phyloP scores from a whole-genome alignment of 2,113 vertebrate species.

The Peromyscus californicus region DNA sequence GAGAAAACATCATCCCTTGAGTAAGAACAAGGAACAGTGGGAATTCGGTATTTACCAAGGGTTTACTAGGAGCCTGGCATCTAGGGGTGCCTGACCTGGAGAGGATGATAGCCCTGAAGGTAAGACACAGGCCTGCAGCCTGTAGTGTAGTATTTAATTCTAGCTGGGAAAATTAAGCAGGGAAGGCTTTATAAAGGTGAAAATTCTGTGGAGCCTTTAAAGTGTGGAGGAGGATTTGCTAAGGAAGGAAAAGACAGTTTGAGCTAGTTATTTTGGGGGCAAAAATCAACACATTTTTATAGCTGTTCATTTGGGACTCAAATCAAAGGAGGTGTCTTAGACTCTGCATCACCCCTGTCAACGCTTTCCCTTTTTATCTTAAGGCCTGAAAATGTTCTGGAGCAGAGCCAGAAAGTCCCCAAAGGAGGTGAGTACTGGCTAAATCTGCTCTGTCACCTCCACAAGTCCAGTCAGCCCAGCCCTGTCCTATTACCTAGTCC shows the following conservation, averaged over 20 bases:
- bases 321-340: constrained; percentile 35
- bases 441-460: constrained; percentile 80
- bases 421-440: constrained; percentile 37
- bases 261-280: constrained; percentile 62
- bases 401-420: constrained; percentile 53
- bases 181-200: constrained; percentile 33
- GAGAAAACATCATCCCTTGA: constrained; percentile 29
- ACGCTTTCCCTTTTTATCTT: constrained; percentile 54
- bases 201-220: constrained; percentile 35
- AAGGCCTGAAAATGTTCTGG: constrained; percentile 26
- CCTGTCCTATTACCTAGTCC: background rate
- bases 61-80: background rate
- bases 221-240: constrained; percentile 58
- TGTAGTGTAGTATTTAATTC: background rate
- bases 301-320: constrained; percentile 60
- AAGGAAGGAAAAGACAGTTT: constrained; percentile 34
- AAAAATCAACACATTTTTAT: constrained; percentile 67
- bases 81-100: background rate
- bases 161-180: constrained; percentile 47
- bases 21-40: background rate
- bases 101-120: background rate
- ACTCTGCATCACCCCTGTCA: constrained; percentile 22
- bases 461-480: constrained; percentile 36
- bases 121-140: background rate
- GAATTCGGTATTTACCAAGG: constrained; percentile 31